Base-by-base conservation (phyloP, 1,140 invertebrate species). In the Cyphomyrmex costatus region DNA sequence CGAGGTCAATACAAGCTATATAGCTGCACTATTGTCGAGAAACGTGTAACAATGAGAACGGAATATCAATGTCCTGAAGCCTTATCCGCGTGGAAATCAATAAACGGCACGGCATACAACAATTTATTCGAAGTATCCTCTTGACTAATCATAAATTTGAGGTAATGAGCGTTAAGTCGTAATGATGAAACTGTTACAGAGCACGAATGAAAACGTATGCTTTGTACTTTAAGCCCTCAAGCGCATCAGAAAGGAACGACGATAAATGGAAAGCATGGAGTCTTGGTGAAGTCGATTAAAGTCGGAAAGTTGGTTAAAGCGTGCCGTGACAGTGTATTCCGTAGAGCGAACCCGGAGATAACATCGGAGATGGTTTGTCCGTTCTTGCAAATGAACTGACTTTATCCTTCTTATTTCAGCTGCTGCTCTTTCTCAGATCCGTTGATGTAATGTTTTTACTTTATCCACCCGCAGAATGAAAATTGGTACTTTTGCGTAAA, bases 271-370 rank as follows among this genome's bases (percentile, higher is more conserved):
- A 27, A 58, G 6, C 5, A 7, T 30, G 58, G 21, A 83, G 42
- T 83, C 80, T 56, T 46, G 19, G 36, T 60, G 16, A 86, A 79
- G 85, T 84, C 60, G 65, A 83, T 90, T 85, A 86, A 86, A 87
- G 66, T 85, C 33, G 27, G 65, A 90, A 92, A 89, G 83, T 92
- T 92, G 85, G 88, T 92, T 86, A 92, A 89, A 91, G 80, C 56
- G n/a, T 71, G 78, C 46, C 79, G 42, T 51, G 58, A 87, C 70
- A 84, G 73, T 58, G 46, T 42, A 30, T 46, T 58, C 30, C 19
- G 58, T 71, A 65, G 76, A 73, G 77, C 30, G 56, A 77, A 30
- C 24, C n/a, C 60, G 19, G 76, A 65, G 90, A 76, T 79, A 88
- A 91, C 82, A 66, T 76, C 42, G 56, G 49, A 58, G 66, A 84